A percentile compares a stretch with the other conserved stretches of the same genome.
These are phyloP conservation scores for Rhodeus uyekii DNA, from an alignment of 2,797 vertebrate genomes.

Conservation along the genomic window DNA sequence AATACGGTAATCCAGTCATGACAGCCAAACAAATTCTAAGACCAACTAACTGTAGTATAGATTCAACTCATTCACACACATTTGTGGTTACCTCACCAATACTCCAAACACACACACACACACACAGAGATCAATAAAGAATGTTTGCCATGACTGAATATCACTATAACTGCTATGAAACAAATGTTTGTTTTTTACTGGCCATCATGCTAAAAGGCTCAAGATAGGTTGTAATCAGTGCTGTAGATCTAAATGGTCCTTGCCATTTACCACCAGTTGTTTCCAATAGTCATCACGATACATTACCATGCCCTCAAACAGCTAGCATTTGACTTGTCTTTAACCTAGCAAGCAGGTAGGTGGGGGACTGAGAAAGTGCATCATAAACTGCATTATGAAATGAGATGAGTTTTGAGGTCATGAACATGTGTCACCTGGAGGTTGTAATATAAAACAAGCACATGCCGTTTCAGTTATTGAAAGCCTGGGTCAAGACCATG, in stretches of 20 bases:
- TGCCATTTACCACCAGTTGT: slow-evolving; percentile 29
- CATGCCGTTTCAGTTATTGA: slow-evolving; percentile 28
- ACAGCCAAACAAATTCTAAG: background rate
- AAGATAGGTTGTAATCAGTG: slow-evolving; percentile 10
- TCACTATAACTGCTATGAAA: background rate
- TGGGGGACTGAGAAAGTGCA: background rate
- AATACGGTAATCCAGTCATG: background rate
- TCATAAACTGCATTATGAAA: slow-evolving; percentile 47
- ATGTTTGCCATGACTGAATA: background rate
- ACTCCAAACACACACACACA: background rate
- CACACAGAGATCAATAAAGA: background rate
- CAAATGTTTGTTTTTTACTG: background rate
- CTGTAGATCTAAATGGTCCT: background rate
- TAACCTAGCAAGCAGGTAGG: slow-evolving; percentile 22
- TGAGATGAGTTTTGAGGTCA: slow-evolving; percentile 44
- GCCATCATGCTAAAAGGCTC: background rate
- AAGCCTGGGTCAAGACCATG: slow-evolving; percentile 40
- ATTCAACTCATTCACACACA: background rate
- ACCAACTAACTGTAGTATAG: background rate
- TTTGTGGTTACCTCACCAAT: background rate
- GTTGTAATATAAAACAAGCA: slow-evolving; percentile 36
- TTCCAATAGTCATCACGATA: slow-evolving; percentile 3
- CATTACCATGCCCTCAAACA: slow-evolving; percentile 19
- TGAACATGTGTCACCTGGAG: slow-evolving; percentile 39
- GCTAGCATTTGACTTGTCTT: slow-evolving; percentile 22